phyloP scores from a whole-genome alignment of 2,888 invertebrate species.

The Meteorus cinctellus region DNA sequence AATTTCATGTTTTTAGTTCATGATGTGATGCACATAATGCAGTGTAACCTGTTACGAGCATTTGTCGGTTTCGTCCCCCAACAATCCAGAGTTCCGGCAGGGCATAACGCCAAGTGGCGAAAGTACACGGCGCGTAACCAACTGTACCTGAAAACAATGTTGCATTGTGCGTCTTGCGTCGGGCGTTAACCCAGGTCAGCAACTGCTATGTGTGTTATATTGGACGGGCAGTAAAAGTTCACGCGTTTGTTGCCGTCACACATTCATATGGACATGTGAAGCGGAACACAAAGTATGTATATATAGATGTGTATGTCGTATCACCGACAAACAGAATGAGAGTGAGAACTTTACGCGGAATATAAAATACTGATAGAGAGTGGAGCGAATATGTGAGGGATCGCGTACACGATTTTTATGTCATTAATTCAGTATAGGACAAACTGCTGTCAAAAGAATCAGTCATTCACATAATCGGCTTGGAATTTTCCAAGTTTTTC shows the following conservation, averaged over 20 bases:
- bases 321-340: constrained; percentile 20
- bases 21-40: constrained; percentile 10
- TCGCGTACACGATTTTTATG: background rate
- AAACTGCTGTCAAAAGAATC: background rate
- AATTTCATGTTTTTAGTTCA: background rate
- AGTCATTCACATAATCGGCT: no score
- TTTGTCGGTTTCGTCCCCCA: constrained; percentile 20
- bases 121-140: constrained; percentile 56
- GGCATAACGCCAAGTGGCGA: constrained; percentile 49
- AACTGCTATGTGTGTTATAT: constrained; percentile 51
- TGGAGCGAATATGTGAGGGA: background rate
- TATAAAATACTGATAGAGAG: background rate
- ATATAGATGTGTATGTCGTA: background rate
- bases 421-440: constrained; percentile 47
- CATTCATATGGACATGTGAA: background rate
- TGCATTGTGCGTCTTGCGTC: constrained; percentile 60
- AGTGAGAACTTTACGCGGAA: constrained; percentile 15
- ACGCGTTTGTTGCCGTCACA: constrained; percentile 19
- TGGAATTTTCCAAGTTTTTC: background rate
- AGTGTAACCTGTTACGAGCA: constrained; percentile 35
- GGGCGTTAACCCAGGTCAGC: constrained; percentile 69
- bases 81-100: constrained; percentile 30
- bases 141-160: constrained; percentile 59
- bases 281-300: background rate
- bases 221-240: constrained; percentile 47